Base-by-base conservation (phyloP, 23 tunicate genomes). In the Diplosoma virens region DNA sequence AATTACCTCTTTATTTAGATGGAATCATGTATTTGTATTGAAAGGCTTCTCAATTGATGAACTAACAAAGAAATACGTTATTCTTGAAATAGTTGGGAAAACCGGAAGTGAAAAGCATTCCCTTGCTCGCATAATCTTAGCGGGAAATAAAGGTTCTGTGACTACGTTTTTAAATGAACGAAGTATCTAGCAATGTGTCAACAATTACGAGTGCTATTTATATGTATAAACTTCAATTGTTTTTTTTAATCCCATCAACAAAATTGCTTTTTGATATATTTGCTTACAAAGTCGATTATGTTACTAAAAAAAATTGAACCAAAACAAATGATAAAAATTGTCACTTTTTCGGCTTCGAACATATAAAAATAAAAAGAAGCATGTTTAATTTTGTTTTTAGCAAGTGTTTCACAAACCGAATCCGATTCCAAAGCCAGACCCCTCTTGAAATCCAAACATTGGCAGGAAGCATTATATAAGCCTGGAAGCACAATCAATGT, bases 11-110 rank as follows among this genome's bases (percentile, higher is more conserved):
- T 16, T 37, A 34, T 33, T 7, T 48, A 72, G 78, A 50, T 72
- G 78, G 78, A 72, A 72, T 47, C 78, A 72, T 24, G 78, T 72
- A 2, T 72, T 72, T 33, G 78, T 72, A 2, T 9, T 72, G 33
- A 72, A 72, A 48, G 60, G 78, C 1, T 72, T 72, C 26, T 11
- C 60, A 27, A 61, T 61, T 24, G 36, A 72, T 25, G 78, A 72
- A 6, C 22, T 72, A 47, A 61, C 78, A 6, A 30, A 14, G 16
- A 72, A 72, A 48, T 25, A 72, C 46, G 35, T 72, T 27, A 24
- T 50, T 2, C 23, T 72, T 32, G 60, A 72, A 27, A n/a, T 48
- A 4, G 59, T 72, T 47, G 78, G 61, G 14, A 47, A 72, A n/a
- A 50, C 78, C 6, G 26, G 30, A 7, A 35, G 48, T 3, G 60